Evolutionary conservation across 2,888 invertebrate genomes (phyloP).

Genomic region (Lasioglossum calceatum): DNA sequence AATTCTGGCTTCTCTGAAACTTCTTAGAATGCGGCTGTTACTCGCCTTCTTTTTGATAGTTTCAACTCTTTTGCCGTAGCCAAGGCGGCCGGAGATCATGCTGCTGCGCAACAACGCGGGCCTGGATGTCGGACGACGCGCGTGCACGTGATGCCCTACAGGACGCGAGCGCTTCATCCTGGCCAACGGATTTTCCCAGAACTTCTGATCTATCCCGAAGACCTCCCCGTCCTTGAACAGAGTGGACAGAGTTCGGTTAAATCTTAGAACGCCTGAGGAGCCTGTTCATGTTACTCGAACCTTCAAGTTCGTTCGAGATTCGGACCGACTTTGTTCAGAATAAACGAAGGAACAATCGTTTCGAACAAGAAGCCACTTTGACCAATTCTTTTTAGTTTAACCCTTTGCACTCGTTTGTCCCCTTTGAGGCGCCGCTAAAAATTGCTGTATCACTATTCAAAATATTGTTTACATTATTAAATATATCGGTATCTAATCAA

Average conservation of each 20-base stretch:
- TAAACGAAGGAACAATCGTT: no score
- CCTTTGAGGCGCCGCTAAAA: no score
- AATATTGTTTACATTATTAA: no score
- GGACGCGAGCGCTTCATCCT: slow-evolving; percentile 81
- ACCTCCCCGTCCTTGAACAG: slow-evolving; percentile 89
- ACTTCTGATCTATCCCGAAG: slow-evolving; percentile 91
- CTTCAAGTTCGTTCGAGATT: neutral
- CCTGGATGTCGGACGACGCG: slow-evolving; percentile 36
- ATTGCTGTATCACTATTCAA: no score
- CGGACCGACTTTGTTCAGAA: neutral
- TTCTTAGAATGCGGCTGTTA: neutral
- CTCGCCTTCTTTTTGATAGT: neutral
- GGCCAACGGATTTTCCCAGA: slow-evolving; percentile 89
- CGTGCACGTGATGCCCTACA: slow-evolving; percentile 38
- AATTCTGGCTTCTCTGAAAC: neutral
- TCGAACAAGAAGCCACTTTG: neutral
- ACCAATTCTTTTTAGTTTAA: neutral
- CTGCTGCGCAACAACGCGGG: slow-evolving; percentile 45
- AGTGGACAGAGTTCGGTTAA: neutral
- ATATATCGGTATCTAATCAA: no score
- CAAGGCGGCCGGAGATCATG: slow-evolving; percentile 49
- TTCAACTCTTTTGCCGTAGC: slow-evolving; percentile 20
- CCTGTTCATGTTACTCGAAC: neutral
- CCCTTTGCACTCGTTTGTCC: no score
- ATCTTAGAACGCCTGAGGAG: neutral